A percentile compares a stretch with the other conserved stretches of the same genome.
Evolutionary conservation across 30 jellyfish, hydroid and myxozoan genomes (phyloP).

Genomic region (Nemopilema nomurai): DNA sequence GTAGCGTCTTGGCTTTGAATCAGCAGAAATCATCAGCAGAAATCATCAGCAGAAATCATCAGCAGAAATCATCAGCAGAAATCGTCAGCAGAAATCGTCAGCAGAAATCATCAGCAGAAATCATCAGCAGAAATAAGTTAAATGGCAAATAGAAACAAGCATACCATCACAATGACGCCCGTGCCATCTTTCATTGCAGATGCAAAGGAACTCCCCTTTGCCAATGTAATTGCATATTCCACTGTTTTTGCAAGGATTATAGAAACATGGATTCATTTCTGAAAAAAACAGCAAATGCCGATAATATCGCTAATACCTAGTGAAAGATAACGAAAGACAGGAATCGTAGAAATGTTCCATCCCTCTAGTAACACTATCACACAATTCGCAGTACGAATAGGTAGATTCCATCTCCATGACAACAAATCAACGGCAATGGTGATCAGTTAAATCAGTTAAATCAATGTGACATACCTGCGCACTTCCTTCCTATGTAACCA

Average conservation of each 20-base stretch:
- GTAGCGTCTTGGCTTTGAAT: no score
- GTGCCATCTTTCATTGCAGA: constrained; percentile 89
- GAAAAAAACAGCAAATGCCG: not conserved
- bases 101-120: no score
- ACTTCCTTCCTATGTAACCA: constrained; percentile 80
- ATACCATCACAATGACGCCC: constrained; percentile 98
- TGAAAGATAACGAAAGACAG: not conserved
- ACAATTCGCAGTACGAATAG: no score
- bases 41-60: no score
- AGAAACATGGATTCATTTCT: constrained; percentile 95
- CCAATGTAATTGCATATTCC: constrained; percentile 82
- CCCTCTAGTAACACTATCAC: no score
- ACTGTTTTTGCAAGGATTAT: constrained; percentile 78
- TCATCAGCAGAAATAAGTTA: no score
- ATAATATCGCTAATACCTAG: not conserved
- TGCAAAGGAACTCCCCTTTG: constrained; percentile 81
- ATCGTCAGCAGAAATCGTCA: no score
- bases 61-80: no score
- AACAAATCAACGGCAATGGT: not conserved
- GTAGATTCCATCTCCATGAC: no score
- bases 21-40: no score
- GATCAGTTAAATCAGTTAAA: not conserved
- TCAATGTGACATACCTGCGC: constrained; percentile 63
- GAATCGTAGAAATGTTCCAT: no score
- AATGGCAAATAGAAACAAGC: no score